A percentile compares a stretch with the other conserved stretches of the same genome.
Conservation (phyloP, 2,113 vertebrate genomes). For the Mesocricetus auratus region DNA sequence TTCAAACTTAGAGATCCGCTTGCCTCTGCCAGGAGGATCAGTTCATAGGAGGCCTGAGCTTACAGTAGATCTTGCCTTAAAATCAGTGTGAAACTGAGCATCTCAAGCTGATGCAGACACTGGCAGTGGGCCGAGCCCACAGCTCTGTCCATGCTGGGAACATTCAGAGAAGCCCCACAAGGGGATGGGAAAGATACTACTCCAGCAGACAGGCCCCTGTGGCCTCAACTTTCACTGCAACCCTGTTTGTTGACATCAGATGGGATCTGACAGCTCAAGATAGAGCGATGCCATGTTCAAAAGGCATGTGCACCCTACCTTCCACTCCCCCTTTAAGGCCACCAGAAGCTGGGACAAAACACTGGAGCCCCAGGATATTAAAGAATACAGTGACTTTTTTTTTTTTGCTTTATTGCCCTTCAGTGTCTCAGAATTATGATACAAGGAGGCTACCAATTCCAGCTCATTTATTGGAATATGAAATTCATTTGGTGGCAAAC, state of each 20-base stretch:
- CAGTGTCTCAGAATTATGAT: conserved; percentile 62
- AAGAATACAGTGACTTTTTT: not conserved
- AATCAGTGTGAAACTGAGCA: not conserved
- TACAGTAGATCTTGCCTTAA: not conserved
- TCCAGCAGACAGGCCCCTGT: not conserved
- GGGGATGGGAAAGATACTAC: not conserved
- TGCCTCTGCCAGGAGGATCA: not conserved
- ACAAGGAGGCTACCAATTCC: not conserved
- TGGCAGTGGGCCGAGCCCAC: not conserved
- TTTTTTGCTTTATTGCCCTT: conserved; percentile 70
- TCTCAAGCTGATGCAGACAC: not conserved
- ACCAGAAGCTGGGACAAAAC: not conserved
- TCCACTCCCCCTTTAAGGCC: not conserved
- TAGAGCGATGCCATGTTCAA: not conserved
- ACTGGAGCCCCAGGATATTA: not conserved
- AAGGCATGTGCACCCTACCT: not conserved
- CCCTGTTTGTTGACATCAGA: not conserved
- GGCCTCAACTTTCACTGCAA: not conserved
- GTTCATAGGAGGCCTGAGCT: not conserved
- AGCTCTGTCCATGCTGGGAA: not conserved
- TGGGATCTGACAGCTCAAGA: not conserved
- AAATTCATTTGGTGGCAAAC: conserved; percentile 27
- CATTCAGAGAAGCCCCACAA: not conserved
- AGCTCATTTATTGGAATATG: conserved; percentile 15
- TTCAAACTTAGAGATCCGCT: not conserved